Conservation (phyloP, 1,140 invertebrate genomes). For the Lasaia peninsularis region DNA sequence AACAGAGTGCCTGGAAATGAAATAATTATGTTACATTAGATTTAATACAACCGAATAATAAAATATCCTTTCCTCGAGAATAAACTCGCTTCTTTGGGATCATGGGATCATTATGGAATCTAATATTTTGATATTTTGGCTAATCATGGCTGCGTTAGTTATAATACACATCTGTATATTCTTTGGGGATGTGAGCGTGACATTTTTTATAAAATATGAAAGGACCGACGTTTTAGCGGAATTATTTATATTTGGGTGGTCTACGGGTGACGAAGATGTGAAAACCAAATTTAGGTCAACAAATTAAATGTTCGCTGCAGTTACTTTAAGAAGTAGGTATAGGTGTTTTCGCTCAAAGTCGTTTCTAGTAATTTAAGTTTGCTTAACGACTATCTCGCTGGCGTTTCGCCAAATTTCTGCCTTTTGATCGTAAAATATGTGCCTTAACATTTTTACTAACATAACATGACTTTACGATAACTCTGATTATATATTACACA, state of each 20-base stretch:
- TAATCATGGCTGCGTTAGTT: too few species aligned
- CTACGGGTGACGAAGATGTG: too few species aligned
- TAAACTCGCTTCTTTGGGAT: too few species aligned
- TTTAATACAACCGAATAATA: background rate
- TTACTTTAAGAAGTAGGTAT: background rate
- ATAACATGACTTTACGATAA: background rate
- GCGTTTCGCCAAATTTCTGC: background rate
- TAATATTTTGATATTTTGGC: too few species aligned
- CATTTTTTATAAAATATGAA: too few species aligned
- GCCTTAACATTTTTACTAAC: background rate
- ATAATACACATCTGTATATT: too few species aligned
- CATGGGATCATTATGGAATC: too few species aligned
- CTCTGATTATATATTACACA: too few species aligned
- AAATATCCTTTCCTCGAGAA: too few species aligned
- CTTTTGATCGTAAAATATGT: background rate
- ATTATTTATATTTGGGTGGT: too few species aligned
- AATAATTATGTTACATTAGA: conserved; percentile 32
- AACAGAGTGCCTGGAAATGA: conserved; percentile 75
- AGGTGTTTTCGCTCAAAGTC: background rate
- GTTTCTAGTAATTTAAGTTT: conserved; percentile 8
- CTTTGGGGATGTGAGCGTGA: too few species aligned
- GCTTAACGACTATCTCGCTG: background rate
- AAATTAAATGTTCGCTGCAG: background rate
- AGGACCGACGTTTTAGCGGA: too few species aligned
- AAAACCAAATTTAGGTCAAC: background rate